A percentile compares a stretch with the other conserved stretches of the same genome.
phyloP scores from a whole-genome alignment of 2,888 invertebrate species.

The Gymnosoma rotundatum region DNA sequence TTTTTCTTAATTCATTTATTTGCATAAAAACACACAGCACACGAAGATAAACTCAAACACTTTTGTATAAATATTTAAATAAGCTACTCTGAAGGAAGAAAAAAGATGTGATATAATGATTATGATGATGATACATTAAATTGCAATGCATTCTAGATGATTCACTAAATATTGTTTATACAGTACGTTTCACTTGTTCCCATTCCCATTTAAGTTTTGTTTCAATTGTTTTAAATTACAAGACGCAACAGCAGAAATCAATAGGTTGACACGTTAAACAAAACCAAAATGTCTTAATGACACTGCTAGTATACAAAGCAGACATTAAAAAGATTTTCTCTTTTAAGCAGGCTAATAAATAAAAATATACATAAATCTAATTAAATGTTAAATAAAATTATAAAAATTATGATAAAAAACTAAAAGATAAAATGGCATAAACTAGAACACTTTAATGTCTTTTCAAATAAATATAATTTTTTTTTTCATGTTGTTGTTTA shows the following conservation, averaged over 20 bases:
- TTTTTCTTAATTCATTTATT: conserved; percentile 53
- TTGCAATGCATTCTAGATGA: neutral
- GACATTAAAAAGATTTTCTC: too few species aligned
- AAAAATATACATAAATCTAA: too few species aligned
- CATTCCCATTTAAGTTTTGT: conserved; percentile 21
- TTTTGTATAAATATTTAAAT: conserved; percentile 6
- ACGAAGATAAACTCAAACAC: neutral
- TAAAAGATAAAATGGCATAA: neutral
- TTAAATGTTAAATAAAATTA: neutral
- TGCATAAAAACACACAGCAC: neutral
- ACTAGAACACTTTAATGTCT: conserved; percentile 32
- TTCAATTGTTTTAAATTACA: conserved; percentile 19
- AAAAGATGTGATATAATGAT: conserved; percentile 10
- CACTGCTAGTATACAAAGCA: too few species aligned
- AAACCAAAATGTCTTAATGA: too few species aligned
- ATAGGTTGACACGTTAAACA: neutral
- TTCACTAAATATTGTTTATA: too few species aligned
- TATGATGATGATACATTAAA: conserved; percentile 14
- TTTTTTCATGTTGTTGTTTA: neutral
- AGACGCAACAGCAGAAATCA: conserved; percentile 8
- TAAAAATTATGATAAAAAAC: neutral
- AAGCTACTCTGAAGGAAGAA: conserved; percentile 6
- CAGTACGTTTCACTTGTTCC: conserved; percentile 16
- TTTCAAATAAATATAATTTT: neutral
- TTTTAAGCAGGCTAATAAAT: too few species aligned